Conservation (phyloP, 2,888 invertebrate genomes). For the Cerceris rybyensis region DNA sequence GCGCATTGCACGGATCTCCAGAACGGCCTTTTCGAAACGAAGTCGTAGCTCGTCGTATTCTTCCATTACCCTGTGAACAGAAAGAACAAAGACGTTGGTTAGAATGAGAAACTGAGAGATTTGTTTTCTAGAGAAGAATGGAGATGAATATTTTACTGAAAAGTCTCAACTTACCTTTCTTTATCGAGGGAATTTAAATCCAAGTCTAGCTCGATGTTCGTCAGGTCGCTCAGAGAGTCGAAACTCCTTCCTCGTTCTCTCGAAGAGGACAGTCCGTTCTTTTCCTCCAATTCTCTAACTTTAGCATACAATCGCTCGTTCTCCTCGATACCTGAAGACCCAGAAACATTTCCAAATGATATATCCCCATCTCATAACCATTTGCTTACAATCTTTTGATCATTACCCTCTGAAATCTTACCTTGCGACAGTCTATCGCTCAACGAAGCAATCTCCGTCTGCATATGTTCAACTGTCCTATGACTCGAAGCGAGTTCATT, state of each 20-base stretch:
- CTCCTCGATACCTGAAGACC: slow-evolving; percentile 85
- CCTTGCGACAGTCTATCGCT: slow-evolving; percentile 87
- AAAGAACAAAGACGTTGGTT: background rate
- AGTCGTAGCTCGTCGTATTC: slow-evolving; percentile 90
- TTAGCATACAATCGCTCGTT: slow-evolving; percentile 89
- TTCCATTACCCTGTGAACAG: slow-evolving; percentile 85
- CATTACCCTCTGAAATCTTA: slow-evolving; percentile 34
- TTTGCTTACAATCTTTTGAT: background rate
- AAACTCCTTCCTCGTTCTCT: slow-evolving; percentile 87
- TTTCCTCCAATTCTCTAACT: slow-evolving; percentile 88
- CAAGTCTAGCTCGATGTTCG: slow-evolving; percentile 89
- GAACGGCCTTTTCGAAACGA: slow-evolving; percentile 91
- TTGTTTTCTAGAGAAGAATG: background rate
- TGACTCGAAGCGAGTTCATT: slow-evolving; percentile 87
- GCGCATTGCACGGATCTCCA: slow-evolving; percentile 92
- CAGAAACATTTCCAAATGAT: background rate
- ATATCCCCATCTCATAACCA: background rate
- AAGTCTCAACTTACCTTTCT: slow-evolving; percentile 81
- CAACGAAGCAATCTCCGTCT: slow-evolving; percentile 86
- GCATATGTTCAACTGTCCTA: slow-evolving; percentile 86
- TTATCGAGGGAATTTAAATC: slow-evolving; percentile 89
- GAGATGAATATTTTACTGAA: slow-evolving; percentile 12
- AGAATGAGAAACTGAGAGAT: background rate
- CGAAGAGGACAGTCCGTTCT: slow-evolving; percentile 83
- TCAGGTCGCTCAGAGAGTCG: slow-evolving; percentile 91